Evolutionary conservation across 2,797 vertebrate species (phyloP), one percentile per base, ranked within the genome.

Genomic region (Corythornis leucogaster): DNA sequence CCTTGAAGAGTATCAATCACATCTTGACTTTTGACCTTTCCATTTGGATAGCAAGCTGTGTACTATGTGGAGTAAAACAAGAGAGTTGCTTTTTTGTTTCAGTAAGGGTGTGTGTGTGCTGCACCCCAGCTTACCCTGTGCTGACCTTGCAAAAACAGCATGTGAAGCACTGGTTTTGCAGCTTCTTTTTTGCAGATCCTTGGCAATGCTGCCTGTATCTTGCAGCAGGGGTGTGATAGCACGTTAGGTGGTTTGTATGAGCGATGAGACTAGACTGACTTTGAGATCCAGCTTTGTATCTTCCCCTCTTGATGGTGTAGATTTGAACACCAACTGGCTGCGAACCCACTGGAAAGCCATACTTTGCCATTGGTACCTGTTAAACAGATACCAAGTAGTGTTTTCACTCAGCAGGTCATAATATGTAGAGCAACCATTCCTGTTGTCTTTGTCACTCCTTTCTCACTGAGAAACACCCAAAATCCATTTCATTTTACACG

Each of bases 1-100:
- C 59, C n/a, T 57, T 73, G 55, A 85, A 73, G 70, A 68, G 31
- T 61, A 53, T 46, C 76, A 85, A 31, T 91, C 70, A 50, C 1
- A 6, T 57, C 50, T 35, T 93, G 80, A 63, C 66, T 80, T 82
- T 33, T 76, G 89, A 77, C 67, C 86, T 91, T 90, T 90, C 59
- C n/a, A 3, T 35, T 87, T 83, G 76, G 21, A 45, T 20, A 82
- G 79, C 76, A 93, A 79, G 66, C 79, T 59, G 51, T 53, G 81
- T 71, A 10, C 24, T 78, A 15, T 8, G 10, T 69, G 48, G 25
- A 42, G 35, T 58, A 67, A 83, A 50, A 30, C 54, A 66, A 75
- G 31, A 38, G 66, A 92, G 48, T 4, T 40, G 16, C 51, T 6
- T 79, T 80, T 74, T 80, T 50, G 17, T 78, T 85, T 48, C 31